Evolutionary conservation across 2,113 vertebrate genomes (phyloP), one percentile per base, ranked within the genome.

Genomic region (Alethe diademata): DNA sequence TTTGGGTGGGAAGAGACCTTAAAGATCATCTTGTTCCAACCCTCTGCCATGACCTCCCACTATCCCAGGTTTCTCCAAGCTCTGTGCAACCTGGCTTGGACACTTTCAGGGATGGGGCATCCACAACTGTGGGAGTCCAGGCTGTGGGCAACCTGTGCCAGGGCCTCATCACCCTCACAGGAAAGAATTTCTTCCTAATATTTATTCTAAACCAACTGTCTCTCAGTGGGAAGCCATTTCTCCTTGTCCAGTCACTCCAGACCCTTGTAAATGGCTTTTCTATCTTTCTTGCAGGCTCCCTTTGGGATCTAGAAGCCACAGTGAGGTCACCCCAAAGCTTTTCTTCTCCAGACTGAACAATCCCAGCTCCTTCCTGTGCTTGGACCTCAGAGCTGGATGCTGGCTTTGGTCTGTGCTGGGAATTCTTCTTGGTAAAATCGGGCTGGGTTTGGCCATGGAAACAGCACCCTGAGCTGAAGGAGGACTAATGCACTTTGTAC

Each of bases 61-160:
- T 15, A 0, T 2, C 8, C 40, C 24, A n/a, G 20, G 8, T 0
- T n/a, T 1, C 61, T 54, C 47, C 29, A 75, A 67, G 11, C 24
- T 19, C 11, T 0, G 1, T 67, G 38, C 45, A 74, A 3, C 9
- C 28, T 67, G 45, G n/a, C 20, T 47, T 47, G 70, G 17, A 7
- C 54, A 31, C 5, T 54, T 22, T 38, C 25, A 61, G n/a, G 29
- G 17, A 40, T 47, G 19, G 24, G 8, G 29, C 23, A 53, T 0
- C 17, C 54, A 31, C 38, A 82, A 0, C 16, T 1, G 35, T 35
- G 35, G 35, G 35, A 35, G 35, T 35, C 35, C 35, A 35, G 35
- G 35, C 54, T 35, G 38, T 74, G n/a, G 16, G 19, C 1, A 60
- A 1, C 45, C 60, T 74, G 13, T 67, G 33, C 38, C 61, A 31